These are phyloP conservation scores for Mormyrus lacerda DNA, from an alignment of 2,113 vertebrate genomes.

Conservation along the genomic window DNA sequence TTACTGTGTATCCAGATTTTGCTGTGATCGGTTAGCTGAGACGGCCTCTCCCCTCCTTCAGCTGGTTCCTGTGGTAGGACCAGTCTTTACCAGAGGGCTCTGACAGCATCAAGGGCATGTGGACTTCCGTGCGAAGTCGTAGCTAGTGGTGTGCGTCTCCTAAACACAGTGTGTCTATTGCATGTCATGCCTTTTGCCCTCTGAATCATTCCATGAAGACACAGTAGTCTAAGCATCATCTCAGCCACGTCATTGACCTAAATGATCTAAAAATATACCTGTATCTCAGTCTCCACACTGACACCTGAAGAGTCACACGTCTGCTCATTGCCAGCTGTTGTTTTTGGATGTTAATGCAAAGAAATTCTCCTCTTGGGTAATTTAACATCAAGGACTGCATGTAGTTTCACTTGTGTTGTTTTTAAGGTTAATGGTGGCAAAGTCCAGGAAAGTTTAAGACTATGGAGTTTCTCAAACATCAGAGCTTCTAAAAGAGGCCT, in stretches of 20 bases:
- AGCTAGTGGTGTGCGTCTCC: neutral
- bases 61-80: neutral
- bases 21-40: neutral
- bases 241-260: neutral
- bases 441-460: constrained; percentile 6
- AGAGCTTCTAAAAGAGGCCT: neutral
- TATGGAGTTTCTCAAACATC: neutral
- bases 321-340: neutral
- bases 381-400: neutral
- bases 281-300: neutral
- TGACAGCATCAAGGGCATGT: neutral
- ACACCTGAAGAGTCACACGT: neutral
- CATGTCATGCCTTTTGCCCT: neutral
- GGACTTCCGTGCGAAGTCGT: neutral
- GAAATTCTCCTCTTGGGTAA: neutral
- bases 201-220: neutral
- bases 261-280: neutral
- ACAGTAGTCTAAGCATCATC: neutral
- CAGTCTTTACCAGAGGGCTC: neutral
- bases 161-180: neutral
- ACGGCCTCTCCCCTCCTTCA: neutral
- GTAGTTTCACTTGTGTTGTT: constrained; percentile 6
- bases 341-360: neutral
- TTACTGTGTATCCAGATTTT: neutral
- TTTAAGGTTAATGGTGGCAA: constrained; percentile 12